These are phyloP conservation scores for Eremophila alpestris DNA, from an alignment of 2,797 vertebrate species.

Conservation along the genomic window DNA sequence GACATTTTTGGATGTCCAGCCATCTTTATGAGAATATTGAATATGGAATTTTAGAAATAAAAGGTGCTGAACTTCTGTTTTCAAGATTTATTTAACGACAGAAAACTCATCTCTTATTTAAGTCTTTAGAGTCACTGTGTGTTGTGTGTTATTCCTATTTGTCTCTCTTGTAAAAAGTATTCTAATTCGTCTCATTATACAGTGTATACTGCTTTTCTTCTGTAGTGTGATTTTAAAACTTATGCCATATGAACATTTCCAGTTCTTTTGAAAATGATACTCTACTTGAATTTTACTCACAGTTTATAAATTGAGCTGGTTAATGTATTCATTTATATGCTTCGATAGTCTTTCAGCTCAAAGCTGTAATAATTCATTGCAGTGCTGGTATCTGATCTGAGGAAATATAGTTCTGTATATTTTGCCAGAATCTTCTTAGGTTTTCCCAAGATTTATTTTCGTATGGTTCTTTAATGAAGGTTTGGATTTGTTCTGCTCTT, in stretches of 20 bases:
- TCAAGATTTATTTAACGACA: not conserved
- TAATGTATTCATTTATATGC: slow-evolving; percentile 30
- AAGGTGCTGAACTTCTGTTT: not conserved
- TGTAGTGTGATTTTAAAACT: not conserved
- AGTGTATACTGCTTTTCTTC: not conserved
- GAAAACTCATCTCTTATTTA: not conserved
- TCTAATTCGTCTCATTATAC: not conserved
- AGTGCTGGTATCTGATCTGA: not conserved
- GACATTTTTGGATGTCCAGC: not conserved
- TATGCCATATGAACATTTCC: not conserved
- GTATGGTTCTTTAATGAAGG: not conserved
- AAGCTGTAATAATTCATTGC: slow-evolving; percentile 21
- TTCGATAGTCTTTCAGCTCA: not conserved
- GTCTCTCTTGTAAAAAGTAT: not conserved
- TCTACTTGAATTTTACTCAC: not conserved
- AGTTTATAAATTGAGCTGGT: slow-evolving; percentile 12
- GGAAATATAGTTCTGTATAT: not conserved
- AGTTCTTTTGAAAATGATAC: not conserved
- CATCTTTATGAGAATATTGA: not conserved
- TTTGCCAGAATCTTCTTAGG: not conserved
- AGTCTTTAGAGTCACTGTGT: not conserved
- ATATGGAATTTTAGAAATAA: not conserved
- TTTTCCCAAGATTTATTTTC: slow-evolving; percentile 1
- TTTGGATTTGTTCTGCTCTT: not conserved
- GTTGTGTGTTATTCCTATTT: not conserved